Percentiles rank a stretch among this genome's conserved stretches.
phyloP scores from a whole-genome alignment of 2,888 invertebrate species.

The Diarsia brunnea region DNA sequence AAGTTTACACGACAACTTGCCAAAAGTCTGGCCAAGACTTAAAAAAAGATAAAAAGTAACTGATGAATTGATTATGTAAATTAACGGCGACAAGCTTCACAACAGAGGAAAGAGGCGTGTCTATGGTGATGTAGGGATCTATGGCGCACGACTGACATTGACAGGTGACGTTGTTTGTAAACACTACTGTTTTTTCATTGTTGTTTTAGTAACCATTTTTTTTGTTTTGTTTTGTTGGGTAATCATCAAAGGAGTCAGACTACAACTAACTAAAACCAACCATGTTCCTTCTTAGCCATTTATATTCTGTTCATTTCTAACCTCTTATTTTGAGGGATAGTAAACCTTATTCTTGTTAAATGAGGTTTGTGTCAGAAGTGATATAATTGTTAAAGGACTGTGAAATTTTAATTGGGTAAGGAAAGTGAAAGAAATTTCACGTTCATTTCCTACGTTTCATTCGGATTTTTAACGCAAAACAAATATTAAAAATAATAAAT shows the following conservation, averaged over 20 bases:
- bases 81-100: neutral
- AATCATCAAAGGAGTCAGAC: no score
- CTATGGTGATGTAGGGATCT: neutral
- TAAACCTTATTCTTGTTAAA: no score
- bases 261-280: no score
- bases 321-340: neutral
- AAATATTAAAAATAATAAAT: no score
- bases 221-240: no score
- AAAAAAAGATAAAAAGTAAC: conserved; percentile 21
- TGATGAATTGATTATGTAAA: conserved; percentile 12
- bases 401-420: neutral
- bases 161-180: neutral
- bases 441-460: no score
- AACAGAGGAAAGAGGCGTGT: neutral
- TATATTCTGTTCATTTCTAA: no score
- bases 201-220: neutral
- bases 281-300: no score
- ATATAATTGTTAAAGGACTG: neutral
- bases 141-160: neutral
- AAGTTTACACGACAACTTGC: conserved; percentile 19
- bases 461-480: neutral
- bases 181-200: neutral
- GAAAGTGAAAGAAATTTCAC: neutral
- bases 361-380: neutral
- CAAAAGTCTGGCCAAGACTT: conserved; percentile 21